Evolutionary conservation across 2,113 vertebrate species (phyloP), one percentile per base, ranked within the genome.

Genomic region (Hystrix brachyura): DNA sequence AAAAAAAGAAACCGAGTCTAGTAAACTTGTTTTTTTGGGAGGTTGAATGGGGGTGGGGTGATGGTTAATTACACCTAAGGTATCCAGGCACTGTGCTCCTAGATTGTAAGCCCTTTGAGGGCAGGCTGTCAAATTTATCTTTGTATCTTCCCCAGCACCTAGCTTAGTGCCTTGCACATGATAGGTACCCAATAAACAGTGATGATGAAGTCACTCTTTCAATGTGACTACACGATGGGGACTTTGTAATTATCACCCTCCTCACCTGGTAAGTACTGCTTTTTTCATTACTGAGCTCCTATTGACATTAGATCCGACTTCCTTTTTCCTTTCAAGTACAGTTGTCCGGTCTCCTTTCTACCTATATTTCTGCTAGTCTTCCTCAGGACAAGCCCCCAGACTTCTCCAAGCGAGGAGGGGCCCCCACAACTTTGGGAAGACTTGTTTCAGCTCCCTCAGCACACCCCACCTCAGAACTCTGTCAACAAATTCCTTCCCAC

Each of bases 71-170:
- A 29, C 7, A 25, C 7, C 43, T 83, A 19, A 85, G 32, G 12
- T 79, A 60, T 72, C 3, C 21, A 43, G 51, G 62, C 46, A 46
- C 46, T 74, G 8, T 79, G 51, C 92, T 60, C 51, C 80, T 96
- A 91, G 78, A 95, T 90, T 82, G 71, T 95, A 64, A 82, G 93
- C 89, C 81, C 88, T 85, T 2, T 15, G 67, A 87, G 86, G 65
- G 67, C 94, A 96, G 83, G 46, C 76, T 53, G n/a, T 72, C 0
- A 34, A 46, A 38, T 53, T 74, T 43, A 19, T 67, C 57, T 81
- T 80, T 93, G 94, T 76, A n/a, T 87, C 21, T 94, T 43, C 9
- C 64, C 87, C n/a, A 71, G 85, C 1, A 27, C 80, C 84, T 79
- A 57, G 84, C 25, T 21, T 11, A 51, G 79, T 76, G 92, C 83